phyloP scores from a whole-genome alignment of 1,140 invertebrate genomes.

The Hirudo medicinalis region DNA sequence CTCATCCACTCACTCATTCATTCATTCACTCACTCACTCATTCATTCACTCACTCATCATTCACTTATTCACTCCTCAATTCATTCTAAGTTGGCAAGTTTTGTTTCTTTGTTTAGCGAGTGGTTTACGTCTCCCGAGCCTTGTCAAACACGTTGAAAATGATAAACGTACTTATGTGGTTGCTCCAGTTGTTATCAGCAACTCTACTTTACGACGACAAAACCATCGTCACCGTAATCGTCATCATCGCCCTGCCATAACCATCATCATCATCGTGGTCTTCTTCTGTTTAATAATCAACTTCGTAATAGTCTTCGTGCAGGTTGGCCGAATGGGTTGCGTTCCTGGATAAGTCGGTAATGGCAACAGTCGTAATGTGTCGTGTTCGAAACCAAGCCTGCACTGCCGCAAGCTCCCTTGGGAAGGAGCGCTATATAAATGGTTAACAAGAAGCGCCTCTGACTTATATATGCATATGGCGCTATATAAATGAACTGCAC shows the following conservation, averaged over 20 bases:
- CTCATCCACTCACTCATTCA: constrained; percentile 10
- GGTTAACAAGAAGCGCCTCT: too few species aligned
- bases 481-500: too few species aligned
- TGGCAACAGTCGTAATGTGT: too few species aligned
- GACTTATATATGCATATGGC: too few species aligned
- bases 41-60: constrained; percentile 18
- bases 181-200: background rate
- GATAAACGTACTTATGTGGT: background rate
- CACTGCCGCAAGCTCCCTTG: too few species aligned
- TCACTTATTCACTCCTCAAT: background rate
- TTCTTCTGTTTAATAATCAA: background rate
- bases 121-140: background rate
- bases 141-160: background rate
- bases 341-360: too few species aligned
- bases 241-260: background rate
- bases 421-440: too few species aligned
- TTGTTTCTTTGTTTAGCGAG: background rate
- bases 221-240: background rate
- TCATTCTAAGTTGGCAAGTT: background rate
- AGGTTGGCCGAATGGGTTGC: too few species aligned
- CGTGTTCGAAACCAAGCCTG: too few species aligned
- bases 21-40: constrained; percentile 21
- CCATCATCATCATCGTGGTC: background rate
- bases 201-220: background rate
- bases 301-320: background rate